Evolutionary conservation across 2,113 vertebrate species (phyloP).

Genomic region (Epinephelus fuscoguttatus): DNA sequence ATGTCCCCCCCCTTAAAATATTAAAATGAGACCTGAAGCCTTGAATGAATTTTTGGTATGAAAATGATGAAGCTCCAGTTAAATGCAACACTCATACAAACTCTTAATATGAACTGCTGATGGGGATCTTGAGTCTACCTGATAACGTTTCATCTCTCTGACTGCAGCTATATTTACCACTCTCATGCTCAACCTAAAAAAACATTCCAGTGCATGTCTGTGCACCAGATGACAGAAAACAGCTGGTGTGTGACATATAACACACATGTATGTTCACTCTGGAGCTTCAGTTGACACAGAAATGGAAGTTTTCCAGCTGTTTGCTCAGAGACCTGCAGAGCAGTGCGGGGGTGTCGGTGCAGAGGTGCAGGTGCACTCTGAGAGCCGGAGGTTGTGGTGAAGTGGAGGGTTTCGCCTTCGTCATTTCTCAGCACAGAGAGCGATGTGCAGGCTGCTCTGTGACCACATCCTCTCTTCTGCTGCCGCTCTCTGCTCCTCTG

Average conservation of each 20-base stretch:
- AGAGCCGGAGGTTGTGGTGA: constrained; percentile 45
- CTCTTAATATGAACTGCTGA: background rate
- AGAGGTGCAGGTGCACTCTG: constrained; percentile 55
- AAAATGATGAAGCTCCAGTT: background rate
- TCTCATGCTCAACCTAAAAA: background rate
- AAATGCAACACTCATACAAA: background rate
- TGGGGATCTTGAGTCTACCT: background rate
- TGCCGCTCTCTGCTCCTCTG: constrained; percentile 37
- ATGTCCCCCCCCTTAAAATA: too few species aligned
- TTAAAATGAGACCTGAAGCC: too few species aligned
- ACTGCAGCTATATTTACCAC: background rate
- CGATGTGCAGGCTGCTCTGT: constrained; percentile 38
- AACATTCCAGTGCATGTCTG: background rate
- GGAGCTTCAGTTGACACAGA: constrained; percentile 59
- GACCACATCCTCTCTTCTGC: constrained; percentile 77
- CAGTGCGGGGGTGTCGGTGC: constrained; percentile 5
- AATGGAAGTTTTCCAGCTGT: constrained; percentile 44
- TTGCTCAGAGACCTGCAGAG: constrained; percentile 22
- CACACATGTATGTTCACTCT: background rate
- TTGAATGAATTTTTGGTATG: background rate
- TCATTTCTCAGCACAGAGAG: constrained; percentile 44
- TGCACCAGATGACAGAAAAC: constrained; percentile 19
- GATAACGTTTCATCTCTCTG: background rate
- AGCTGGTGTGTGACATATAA: background rate
- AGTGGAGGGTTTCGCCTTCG: constrained; percentile 23